These are phyloP conservation scores for Forficula auricularia DNA, from an alignment of 1,140 invertebrate genomes.

Conservation along the genomic window DNA sequence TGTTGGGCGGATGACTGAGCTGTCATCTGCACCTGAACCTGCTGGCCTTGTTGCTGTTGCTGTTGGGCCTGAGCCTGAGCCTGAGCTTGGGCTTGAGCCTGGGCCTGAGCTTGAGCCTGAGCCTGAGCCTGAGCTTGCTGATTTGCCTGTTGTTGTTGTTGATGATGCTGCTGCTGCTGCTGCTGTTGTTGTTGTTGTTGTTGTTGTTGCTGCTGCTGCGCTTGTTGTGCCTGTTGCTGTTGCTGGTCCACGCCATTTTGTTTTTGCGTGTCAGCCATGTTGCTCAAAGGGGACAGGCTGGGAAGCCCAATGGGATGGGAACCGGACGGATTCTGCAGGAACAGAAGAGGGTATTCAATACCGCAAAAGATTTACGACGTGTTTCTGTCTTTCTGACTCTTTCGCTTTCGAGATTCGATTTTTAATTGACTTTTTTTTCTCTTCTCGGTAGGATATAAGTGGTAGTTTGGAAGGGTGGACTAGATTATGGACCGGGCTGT, in stretches of 20 bases:
- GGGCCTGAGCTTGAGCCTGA: too few relatives aligned
- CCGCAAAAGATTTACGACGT: conserved; percentile 12
- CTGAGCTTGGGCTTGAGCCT: too few relatives aligned
- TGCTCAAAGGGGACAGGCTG: conserved; percentile 27
- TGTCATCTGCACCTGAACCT: conserved; percentile 15
- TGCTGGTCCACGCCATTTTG: conserved; percentile 15
- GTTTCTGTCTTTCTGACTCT: conserved; percentile 28
- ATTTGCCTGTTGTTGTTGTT: conserved; percentile 13
- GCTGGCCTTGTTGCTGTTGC: conserved; percentile 8
- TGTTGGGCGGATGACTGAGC: too few relatives aligned
- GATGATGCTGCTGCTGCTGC: conserved; percentile 16
- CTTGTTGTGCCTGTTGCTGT: conserved; percentile 28
- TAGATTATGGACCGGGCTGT: too few relatives aligned
- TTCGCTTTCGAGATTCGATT: conserved; percentile 25
- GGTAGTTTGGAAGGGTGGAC: too few relatives aligned
- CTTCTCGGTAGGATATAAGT: too few relatives aligned
- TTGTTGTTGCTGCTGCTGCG: conserved; percentile 29
- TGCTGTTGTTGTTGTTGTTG: conserved; percentile 29
- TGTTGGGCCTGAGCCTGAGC: conserved; percentile 2
- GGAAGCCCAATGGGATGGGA: conserved; percentile 17
- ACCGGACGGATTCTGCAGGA: conserved; percentile 17
- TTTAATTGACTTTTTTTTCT: too few relatives aligned
- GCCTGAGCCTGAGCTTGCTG: conserved; percentile 15
- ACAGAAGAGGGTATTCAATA: conserved; percentile 6
- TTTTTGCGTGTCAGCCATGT: conserved; percentile 23